A percentile compares a stretch with the other conserved stretches of the same genome.
Evolutionary conservation across 2,888 invertebrate species (phyloP).

Genomic region (Eupithecia centaureata): DNA sequence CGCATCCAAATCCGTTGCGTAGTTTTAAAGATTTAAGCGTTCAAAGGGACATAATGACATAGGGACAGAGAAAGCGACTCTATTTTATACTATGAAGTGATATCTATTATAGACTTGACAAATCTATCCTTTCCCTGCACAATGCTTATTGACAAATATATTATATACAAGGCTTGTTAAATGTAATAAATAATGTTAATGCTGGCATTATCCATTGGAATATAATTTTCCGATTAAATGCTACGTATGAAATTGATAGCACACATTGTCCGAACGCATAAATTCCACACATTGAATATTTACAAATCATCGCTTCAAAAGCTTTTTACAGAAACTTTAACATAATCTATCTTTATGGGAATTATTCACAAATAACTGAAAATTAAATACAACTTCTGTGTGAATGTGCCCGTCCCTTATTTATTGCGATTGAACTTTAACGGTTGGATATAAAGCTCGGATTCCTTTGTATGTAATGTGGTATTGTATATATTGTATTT

Average conservation of each 20-base stretch:
- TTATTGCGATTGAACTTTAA: conserved; percentile 50
- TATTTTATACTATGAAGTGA: no score
- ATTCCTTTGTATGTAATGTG: conserved; percentile 53
- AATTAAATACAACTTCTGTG: conserved; percentile 65
- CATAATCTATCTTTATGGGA: conserved; percentile 57
- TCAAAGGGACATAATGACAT: no score
- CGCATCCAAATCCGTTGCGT: no score
- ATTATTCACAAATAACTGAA: conserved; percentile 63
- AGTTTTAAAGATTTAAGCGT: no score
- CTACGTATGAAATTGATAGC: conserved; percentile 12
- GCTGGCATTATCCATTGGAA: conserved; percentile 2
- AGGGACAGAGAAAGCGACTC: no score
- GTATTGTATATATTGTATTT: conserved; percentile 68
- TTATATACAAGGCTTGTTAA: not conserved
- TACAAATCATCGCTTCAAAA: conserved; percentile 60
- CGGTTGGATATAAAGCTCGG: conserved; percentile 49
- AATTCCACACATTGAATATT: conserved; percentile 51
- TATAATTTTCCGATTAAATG: conserved; percentile 15
- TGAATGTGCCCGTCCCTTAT: conserved; percentile 44
- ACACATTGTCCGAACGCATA: conserved; percentile 24
- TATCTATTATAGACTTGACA: not conserved
- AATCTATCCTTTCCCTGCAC: not conserved
- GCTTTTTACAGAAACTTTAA: conserved; percentile 44
- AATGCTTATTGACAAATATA: not conserved
- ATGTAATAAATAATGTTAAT: conserved; percentile 17